Conservation (phyloP, 2,888 invertebrate species). For the Eristalis pertinax region DNA sequence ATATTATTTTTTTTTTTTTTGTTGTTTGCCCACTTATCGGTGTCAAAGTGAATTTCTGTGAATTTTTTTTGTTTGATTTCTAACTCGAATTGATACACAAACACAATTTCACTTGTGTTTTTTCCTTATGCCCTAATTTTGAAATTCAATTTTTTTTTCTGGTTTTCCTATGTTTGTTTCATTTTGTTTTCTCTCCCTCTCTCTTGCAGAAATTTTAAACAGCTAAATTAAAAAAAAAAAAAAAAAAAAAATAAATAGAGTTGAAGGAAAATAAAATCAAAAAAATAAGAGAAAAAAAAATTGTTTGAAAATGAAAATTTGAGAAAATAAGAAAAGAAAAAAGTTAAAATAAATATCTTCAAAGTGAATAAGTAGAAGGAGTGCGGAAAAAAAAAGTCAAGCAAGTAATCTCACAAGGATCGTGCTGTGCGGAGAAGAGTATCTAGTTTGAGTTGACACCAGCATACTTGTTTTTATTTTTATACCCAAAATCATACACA, state of each 20-base stretch:
- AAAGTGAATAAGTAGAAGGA: conserved; percentile 11
- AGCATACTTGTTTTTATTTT: conserved; percentile 65
- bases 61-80: background rate
- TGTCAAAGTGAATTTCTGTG: conserved; percentile 42
- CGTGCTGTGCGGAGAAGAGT: background rate
- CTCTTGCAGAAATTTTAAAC: conserved; percentile 67
- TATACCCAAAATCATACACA: conserved; percentile 55
- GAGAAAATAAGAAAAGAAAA: conserved; percentile 4
- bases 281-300: conserved; percentile 31
- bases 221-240: conserved; percentile 55
- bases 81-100: background rate
- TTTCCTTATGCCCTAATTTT: background rate
- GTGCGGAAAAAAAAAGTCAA: conserved; percentile 15
- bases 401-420: background rate
- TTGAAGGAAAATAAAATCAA: conserved; percentile 45
- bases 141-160: background rate
- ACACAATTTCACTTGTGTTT: background rate
- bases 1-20: background rate
- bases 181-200: conserved; percentile 34
- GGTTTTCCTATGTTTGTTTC: conserved; percentile 2
- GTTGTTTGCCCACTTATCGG: background rate
- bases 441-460: conserved; percentile 34
- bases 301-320: conserved; percentile 32
- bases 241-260: conserved; percentile 58
- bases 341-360: background rate